These are phyloP conservation scores for Caenorhabditis sinica DNA, from an alignment of 2,888 invertebrate species.

Conservation along the genomic window DNA sequence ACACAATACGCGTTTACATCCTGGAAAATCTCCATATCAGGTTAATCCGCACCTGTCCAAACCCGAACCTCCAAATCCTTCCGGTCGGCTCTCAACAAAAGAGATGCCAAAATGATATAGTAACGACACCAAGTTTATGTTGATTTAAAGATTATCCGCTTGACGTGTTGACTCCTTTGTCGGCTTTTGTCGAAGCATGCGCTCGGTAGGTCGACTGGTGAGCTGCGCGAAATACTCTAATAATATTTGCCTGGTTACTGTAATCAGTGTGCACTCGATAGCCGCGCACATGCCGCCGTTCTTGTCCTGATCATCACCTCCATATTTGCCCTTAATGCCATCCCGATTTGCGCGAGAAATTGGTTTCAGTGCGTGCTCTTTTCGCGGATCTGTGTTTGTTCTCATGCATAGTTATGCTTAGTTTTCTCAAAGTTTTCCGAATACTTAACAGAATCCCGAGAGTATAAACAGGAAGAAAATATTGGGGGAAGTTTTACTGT, in stretches of 20 bases:
- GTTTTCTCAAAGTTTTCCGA: background rate
- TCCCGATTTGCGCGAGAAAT: conserved; percentile 20
- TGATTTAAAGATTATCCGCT: conserved; percentile 65
- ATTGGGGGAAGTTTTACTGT: conserved; percentile 18
- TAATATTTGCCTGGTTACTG: conserved; percentile 60
- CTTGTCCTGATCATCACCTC: background rate
- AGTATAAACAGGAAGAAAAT: conserved; percentile 42
- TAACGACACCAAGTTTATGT: conserved; percentile 46
- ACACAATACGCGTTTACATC: background rate
- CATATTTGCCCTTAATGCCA: conserved; percentile 40
- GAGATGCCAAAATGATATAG: conserved; percentile 26
- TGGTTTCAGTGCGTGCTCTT: conserved; percentile 5
- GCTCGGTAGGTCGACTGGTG: conserved; percentile 44
- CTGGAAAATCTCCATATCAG: conserved; percentile 3
- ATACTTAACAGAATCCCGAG: conserved; percentile 24
- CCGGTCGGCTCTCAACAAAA: conserved; percentile 56
- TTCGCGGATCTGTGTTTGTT: conserved; percentile 37
- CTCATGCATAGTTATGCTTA: background rate
- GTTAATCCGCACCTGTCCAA: conserved; percentile 29
- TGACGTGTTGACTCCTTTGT: conserved; percentile 63
- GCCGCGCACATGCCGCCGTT: conserved; percentile 51
- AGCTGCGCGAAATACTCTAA: conserved; percentile 35
- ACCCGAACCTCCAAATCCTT: conserved; percentile 19
- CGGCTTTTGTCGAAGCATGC: conserved; percentile 53
- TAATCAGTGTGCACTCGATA: conserved; percentile 42